These are phyloP conservation scores for Meloe dianella DNA, from an alignment of 2,888 invertebrate species.

Conservation along the genomic window DNA sequence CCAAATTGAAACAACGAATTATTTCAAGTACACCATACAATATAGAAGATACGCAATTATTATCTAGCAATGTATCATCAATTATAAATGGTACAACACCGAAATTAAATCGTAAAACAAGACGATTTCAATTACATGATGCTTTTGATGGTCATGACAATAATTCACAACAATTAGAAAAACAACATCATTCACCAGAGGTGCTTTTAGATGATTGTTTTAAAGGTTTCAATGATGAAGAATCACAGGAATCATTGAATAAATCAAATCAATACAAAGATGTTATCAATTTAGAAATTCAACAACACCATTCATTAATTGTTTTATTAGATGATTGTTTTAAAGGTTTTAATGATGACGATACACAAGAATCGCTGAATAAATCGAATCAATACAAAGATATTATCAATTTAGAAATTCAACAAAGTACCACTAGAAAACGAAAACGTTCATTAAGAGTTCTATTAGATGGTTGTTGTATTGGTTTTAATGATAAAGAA, in stretches of 20 bases:
- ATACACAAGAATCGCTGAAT: background rate
- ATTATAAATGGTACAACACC: slow-evolving; percentile 9
- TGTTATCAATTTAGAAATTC: background rate
- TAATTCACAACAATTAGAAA: no score
- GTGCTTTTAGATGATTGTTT: background rate
- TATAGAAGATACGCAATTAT: slow-evolving; percentile 24
- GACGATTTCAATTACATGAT: no score
- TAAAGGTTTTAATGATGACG: background rate
- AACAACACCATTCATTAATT: background rate
- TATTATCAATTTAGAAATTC: background rate
- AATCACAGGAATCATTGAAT: background rate
- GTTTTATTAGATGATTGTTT: background rate
- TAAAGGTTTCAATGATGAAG: background rate
- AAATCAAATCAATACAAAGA: background rate
- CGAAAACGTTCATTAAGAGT: background rate
- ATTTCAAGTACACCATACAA: slow-evolving; percentile 38
- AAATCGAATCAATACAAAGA: background rate
- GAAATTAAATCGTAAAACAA: background rate
- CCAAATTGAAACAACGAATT: no score
- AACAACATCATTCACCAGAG: background rate
- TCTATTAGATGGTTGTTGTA: background rate
- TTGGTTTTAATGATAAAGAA: background rate
- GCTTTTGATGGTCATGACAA: no score
- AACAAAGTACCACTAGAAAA: no score
- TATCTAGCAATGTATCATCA: slow-evolving; percentile 26